Evolutionary conservation across 1,140 invertebrate genomes (phyloP), one percentile per base, ranked within the genome.

Genomic region (Argopecten irradians): DNA sequence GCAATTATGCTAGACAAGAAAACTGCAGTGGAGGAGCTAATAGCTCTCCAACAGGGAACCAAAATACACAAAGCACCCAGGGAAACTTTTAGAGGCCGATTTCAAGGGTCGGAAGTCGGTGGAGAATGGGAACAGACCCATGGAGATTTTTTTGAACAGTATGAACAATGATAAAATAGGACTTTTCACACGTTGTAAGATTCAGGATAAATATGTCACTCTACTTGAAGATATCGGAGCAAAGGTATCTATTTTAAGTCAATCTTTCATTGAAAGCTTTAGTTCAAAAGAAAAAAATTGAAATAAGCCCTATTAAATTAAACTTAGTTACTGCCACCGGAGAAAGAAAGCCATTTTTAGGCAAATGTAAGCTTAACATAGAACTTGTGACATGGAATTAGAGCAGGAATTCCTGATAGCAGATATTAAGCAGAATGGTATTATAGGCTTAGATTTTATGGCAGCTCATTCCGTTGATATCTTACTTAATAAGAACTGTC

Each of bases 381-480:
- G 16, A 41, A 28, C 84, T 83, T 34, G 34, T 32, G 13, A 8
- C 43, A 8, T 16, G 13, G 19, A 11, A 2, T 14, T 46, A 19
- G 43, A 36, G 34, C 84, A 85, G 34, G 35, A 36, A 19, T 55
- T 88, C 39, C 34, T 88, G 16, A 34, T 88, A 39, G 46, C 84
- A 2, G 34, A 88, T 19, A 88, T 88, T 13, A 34, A 82, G 32
- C 35, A 88, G 19, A 41, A 88, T 0, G 32, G 19, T 43, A 82
- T 88, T 22, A 71, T 88, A 19, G 84, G 87, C 2, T 71, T 88
- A 22, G 84, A 88, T 55, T 85, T 88, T 34, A 34, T 88, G 43
- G 33, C 41, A 22, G 19, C 9, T 16, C 43, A 46, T 46, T 46
- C 43, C 14, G 22, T 46, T 16, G 43, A 46, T 46, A 46, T 46